These are phyloP conservation scores for Didymodactylos carnosus DNA, from an alignment of 2,888 invertebrate genomes.

Conservation along the genomic window DNA sequence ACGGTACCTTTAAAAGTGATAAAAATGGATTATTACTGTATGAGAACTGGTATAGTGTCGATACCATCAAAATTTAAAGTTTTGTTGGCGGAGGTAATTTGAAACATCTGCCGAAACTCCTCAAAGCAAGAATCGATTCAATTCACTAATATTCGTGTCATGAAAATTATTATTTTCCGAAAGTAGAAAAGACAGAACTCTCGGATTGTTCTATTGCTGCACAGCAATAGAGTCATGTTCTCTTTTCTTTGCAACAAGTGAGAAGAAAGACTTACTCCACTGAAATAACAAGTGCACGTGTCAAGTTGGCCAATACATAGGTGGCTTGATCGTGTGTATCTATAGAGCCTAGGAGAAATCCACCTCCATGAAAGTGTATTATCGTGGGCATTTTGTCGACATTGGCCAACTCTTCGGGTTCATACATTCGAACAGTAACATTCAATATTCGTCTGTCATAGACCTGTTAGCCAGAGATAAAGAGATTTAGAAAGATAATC, in stretches of 20 bases:
- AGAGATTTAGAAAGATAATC: background rate
- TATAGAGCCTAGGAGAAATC: background rate
- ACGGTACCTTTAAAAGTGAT: background rate
- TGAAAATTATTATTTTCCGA: no score
- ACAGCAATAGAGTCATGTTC: no score
- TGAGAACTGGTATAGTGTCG: no score
- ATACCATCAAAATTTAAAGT: no score
- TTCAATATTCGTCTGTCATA: background rate
- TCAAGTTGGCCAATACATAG: constrained; percentile 8
- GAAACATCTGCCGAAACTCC: no score
- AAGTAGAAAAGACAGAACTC: no score
- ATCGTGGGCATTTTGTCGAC: background rate
- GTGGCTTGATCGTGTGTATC: constrained; percentile 12
- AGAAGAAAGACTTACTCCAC: background rate
- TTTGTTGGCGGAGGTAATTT: no score
- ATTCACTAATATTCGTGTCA: no score
- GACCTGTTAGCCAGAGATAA: background rate
- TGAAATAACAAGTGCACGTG: constrained; percentile 5
- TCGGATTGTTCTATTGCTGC: no score
- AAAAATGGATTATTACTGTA: no score
- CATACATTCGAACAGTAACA: background rate
- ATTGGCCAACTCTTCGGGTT: background rate
- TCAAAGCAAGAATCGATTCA: no score
- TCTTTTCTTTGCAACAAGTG: no score
- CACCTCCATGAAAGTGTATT: background rate